phyloP scores from a whole-genome alignment of 2,888 invertebrate genomes.

The Anarsia innoxiella region DNA sequence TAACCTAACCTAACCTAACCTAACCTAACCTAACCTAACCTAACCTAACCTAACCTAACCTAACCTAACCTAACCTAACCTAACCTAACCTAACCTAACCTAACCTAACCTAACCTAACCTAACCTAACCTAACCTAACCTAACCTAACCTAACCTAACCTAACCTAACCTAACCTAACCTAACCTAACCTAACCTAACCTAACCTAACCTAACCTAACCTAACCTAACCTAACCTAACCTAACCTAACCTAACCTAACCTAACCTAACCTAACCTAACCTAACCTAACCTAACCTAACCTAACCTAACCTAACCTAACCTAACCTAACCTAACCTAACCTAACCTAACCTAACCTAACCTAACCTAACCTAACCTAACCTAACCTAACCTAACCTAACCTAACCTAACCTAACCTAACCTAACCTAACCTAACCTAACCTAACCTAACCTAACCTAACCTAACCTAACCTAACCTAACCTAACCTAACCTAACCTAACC shows the following conservation, averaged over 20 bases:
- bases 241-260: slow-evolving; percentile 22
- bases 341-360: slow-evolving; percentile 20
- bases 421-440: slow-evolving; percentile 7
- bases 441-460: slow-evolving; percentile 16
- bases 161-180: slow-evolving; percentile 23
- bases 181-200: slow-evolving; percentile 25
- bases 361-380: slow-evolving; percentile 20
- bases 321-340: slow-evolving; percentile 20
- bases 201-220: slow-evolving; percentile 21
- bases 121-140: slow-evolving; percentile 23
- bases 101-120: slow-evolving; percentile 21
- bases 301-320: slow-evolving; percentile 23
- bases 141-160: slow-evolving; percentile 21
- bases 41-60: slow-evolving; percentile 17
- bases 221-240: slow-evolving; percentile 21
- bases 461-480: slow-evolving; percentile 16
- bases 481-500: slow-evolving; percentile 15
- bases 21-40: slow-evolving; percentile 14
- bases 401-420: slow-evolving; percentile 15
- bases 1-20: slow-evolving; percentile 15
- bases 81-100: slow-evolving; percentile 20
- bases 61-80: slow-evolving; percentile 21
- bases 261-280: slow-evolving; percentile 22
- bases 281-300: slow-evolving; percentile 23
- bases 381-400: slow-evolving; percentile 20